Percentiles rank a stretch among this genome's conserved stretches.
Conservation (phyloP, 2,113 vertebrate genomes). For the Oenanthe melanoleuca region DNA sequence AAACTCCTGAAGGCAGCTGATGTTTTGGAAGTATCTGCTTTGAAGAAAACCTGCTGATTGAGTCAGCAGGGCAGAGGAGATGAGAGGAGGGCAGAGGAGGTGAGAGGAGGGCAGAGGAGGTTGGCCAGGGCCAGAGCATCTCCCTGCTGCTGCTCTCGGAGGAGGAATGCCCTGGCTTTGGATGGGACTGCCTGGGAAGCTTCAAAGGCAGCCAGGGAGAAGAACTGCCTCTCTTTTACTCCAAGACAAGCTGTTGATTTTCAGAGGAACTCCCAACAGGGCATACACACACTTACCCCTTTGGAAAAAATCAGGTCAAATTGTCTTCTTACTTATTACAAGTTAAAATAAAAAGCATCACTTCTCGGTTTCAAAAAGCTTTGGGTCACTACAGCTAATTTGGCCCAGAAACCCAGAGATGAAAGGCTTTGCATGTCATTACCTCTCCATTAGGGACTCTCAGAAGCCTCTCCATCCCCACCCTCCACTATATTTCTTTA, state of each 20-base stretch:
- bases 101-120: not conserved
- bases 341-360: not conserved
- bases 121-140: not conserved
- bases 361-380: not conserved
- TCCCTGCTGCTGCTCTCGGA: fast-evolving
- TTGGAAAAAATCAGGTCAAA: constrained; percentile 54
- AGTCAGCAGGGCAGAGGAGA: not conserved
- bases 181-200: not conserved
- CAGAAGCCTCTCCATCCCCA: not conserved
- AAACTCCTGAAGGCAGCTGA: not conserved
- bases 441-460: not conserved
- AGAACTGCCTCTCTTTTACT: not conserved
- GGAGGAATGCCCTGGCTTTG: not conserved
- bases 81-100: not conserved
- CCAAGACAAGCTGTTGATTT: not conserved
- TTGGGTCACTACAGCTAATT: constrained; percentile 34
- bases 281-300: not conserved
- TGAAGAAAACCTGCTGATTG: not conserved
- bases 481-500: not conserved
- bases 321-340: not conserved
- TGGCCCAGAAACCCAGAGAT: constrained; percentile 43
- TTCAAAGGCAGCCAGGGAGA: not conserved
- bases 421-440: constrained; percentile 27
- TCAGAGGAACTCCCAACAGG: not conserved
- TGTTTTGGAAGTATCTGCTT: not conserved